A percentile compares a stretch with the other conserved stretches of the same genome.
These are phyloP conservation scores for Psilopsiagon aymara DNA, from an alignment of 2,113 vertebrate genomes.

Conservation along the genomic window DNA sequence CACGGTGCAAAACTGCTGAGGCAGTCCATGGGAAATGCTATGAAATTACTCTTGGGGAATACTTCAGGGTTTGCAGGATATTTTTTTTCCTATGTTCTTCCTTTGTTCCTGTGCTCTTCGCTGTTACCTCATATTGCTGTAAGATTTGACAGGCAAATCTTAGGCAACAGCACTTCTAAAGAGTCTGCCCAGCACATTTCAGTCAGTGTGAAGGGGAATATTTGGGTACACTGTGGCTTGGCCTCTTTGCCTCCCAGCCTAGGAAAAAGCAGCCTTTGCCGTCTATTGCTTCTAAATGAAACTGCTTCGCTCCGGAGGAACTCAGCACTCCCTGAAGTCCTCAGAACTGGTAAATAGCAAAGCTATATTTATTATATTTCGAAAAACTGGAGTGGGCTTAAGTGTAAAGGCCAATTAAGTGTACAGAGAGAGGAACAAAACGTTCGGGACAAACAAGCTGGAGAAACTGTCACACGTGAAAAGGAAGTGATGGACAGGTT, in stretches of 20 bases:
- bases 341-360: constrained; percentile 14
- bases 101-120: neutral
- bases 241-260: neutral
- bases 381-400: neutral
- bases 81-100: neutral
- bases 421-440: constrained; percentile 10
- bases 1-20: neutral
- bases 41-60: neutral
- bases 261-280: neutral
- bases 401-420: constrained; percentile 27
- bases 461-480: neutral
- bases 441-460: neutral
- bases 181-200: neutral
- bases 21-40: neutral
- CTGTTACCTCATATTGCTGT: neutral
- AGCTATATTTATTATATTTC: neutral
- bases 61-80: neutral
- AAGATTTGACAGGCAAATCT: neutral
- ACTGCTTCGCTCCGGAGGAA: neutral
- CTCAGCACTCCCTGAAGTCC: neutral
- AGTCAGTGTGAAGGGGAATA: neutral
- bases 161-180: neutral
- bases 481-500: neutral
- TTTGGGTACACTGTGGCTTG: rapidly evolving
- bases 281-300: neutral